Evolutionary conservation across 2,113 vertebrate species (phyloP).

Genomic region (Lampris megalopsis): DNA sequence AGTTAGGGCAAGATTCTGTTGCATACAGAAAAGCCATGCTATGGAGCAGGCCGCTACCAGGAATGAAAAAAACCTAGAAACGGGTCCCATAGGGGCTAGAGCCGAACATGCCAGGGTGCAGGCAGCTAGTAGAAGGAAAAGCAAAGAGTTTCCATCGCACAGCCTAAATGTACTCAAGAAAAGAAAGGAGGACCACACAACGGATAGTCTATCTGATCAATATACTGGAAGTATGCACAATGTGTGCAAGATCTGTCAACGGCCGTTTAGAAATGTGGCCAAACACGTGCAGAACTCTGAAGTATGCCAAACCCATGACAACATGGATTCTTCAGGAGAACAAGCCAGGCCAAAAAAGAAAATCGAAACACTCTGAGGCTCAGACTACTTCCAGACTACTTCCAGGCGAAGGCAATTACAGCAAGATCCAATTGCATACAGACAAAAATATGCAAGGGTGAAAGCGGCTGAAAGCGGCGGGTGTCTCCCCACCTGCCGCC

Average conservation of each 20-base stretch:
- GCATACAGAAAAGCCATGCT: not conserved
- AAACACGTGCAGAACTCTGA: not conserved
- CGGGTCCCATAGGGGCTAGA: not conserved
- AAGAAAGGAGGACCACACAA: too few relatives aligned
- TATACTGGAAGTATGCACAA: not conserved
- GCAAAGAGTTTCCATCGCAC: too few relatives aligned
- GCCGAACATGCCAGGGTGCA: not conserved
- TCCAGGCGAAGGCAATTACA: not conserved
- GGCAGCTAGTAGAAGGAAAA: too few relatives aligned
- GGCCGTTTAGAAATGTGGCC: not conserved
- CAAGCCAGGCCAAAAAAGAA: not conserved
- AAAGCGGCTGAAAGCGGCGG: not conserved
- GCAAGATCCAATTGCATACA: not conserved
- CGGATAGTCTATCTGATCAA: not conserved
- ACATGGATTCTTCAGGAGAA: not conserved
- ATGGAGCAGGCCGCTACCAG: not conserved
- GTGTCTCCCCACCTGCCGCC: too few relatives aligned
- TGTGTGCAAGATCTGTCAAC: not conserved
- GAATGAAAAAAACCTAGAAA: not conserved
- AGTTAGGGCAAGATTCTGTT: not conserved
- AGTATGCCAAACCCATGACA: not conserved
- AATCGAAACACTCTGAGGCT: too few relatives aligned
- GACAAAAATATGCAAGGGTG: not conserved
- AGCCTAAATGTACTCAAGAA: too few relatives aligned
- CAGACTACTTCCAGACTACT: not conserved